Base-by-base conservation (phyloP, 1,140 invertebrate genomes). In the Orchesella cincta region DNA sequence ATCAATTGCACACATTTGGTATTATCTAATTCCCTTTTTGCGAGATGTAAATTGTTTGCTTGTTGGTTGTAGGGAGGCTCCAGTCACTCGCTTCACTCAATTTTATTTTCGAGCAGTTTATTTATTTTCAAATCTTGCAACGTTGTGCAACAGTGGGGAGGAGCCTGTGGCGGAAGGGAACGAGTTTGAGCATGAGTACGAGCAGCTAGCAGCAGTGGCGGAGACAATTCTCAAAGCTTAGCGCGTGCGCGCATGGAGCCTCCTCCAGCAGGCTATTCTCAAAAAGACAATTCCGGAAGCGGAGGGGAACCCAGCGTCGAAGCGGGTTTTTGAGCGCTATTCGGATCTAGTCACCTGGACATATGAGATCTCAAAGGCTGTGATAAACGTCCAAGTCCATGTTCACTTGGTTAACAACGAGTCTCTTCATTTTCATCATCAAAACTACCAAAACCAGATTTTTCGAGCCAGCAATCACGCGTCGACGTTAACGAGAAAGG, bases 161-260 rank as follows among this genome's bases (percentile, higher is more conserved):
- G 57, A 18, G 8, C 57, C 23, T 14, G 57, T 14, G 12, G 14
- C 26, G 14, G 18, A 46, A 5, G 39, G 39, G 18, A 46, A 46
- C 39, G 18, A 46, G 5, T 46, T 5, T 18, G 5, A 46, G 18
- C 5, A 46, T 46, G 39, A 46, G 39, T 18, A 46, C 39, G 5
- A 46, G 39, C 39, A 46, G 39, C 39, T n/a, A 57, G 52, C 23
- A 57, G 52, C 23, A 57, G 52, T n/a, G 23, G 52, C 52, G 52
- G 23, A 14, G 23, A 23, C 52, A 18, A 12, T 33, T 67, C 62
- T 8, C 74, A 26, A 34, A 67, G 33, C 28, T 5, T 81, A 64
- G 91, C 91, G 2, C 87, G 90, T 73, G 88, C 89, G 79, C 88
- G 91, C n/a, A 82, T 93, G 91, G 91, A 88, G 87, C 33, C 88